Base-by-base conservation (phyloP, 1,140 invertebrate genomes). In the Helicoverpa zea region DNA sequence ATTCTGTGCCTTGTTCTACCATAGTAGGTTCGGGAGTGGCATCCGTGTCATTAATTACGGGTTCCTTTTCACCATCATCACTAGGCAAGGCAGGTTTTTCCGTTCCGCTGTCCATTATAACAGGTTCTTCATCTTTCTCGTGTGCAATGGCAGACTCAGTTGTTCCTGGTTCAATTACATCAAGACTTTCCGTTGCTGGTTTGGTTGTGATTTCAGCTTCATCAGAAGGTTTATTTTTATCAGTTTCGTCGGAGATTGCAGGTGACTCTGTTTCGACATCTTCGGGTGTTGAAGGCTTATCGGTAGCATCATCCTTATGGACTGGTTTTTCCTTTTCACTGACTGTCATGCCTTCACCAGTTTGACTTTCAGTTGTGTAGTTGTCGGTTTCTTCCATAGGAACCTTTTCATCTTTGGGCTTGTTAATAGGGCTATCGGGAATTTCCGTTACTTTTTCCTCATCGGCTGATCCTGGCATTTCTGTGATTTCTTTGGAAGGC, bases 311-410 rank as follows among this genome's bases (percentile, higher is more conserved):
- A 49, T 49, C 30, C 5, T 54, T 23, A 70, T 7, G 29, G 12
- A 13, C 66, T 52, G 66, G 3, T 52, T 72, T 1, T 18, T 54
- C 49, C 29, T 72, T 30, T 5, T 30, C 49, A 47, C 4, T 9
- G 13, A 18, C n/a, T 30, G 66, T 30, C 2, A 10, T 13, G 10
- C 0, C n/a, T n/a, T 7, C 63, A 64, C 14, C 14, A 47, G 35
- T 35, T 43, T 43, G 63, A 16, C 35, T 29, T 64, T 64, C 63
- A 16, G 63, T 64, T 64, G 63, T 64, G 14, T 64, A 64, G 3
- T 14, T 47, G 14, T 64, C 35, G 9, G 13, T 64, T n/a, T 43
- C 61, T n/a, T 16, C 29, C 35, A 30, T n/a, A 9, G 58, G 23
- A 59, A 11, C 12, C 2, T 23, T 59, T n/a, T 59, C 58, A 30